phyloP scores from a whole-genome alignment of 2,888 invertebrate genomes.

The Lutraria lutraria region DNA sequence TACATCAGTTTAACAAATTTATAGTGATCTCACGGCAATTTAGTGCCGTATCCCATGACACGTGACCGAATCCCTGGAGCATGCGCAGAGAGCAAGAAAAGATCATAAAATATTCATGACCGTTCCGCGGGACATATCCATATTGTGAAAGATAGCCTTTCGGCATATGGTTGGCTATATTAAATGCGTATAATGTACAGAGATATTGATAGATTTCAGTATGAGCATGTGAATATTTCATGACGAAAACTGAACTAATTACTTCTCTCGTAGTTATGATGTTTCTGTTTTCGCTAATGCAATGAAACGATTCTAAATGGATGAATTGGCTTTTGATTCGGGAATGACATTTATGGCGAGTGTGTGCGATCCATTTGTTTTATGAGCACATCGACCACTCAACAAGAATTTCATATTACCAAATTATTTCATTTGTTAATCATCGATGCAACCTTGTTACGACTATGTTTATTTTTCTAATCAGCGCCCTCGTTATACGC shows the following conservation, averaged over 20 bases:
- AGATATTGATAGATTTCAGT: conserved; percentile 51
- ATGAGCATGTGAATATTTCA: conserved; percentile 63
- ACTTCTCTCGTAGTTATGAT: conserved; percentile 57
- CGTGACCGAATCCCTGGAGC: conserved; percentile 59
- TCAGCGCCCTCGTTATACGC: neutral
- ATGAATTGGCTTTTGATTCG: conserved; percentile 48
- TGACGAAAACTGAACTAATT: conserved; percentile 66
- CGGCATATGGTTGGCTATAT: conserved; percentile 64
- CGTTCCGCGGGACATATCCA: conserved; percentile 51
- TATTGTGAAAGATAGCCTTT: conserved; percentile 49
- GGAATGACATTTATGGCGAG: conserved; percentile 38
- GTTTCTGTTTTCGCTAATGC: conserved; percentile 53
- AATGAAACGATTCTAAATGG: conserved; percentile 43
- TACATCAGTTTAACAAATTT: conserved; percentile 2
- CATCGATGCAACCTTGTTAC: neutral
- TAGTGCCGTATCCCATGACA: conserved; percentile 33
- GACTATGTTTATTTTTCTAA: neutral
- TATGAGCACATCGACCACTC: neutral
- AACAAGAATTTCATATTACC: neutral
- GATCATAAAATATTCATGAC: conserved; percentile 67
- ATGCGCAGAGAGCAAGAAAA: conserved; percentile 55
- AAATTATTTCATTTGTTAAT: conserved; percentile 11
- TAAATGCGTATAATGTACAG: conserved; percentile 56
- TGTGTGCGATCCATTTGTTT: conserved; percentile 37
- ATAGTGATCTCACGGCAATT: conserved; percentile 46